Evolutionary conservation across 2,113 vertebrate genomes (phyloP), one percentile per base, ranked within the genome.

Genomic region (Xyliphius kryptos): DNA sequence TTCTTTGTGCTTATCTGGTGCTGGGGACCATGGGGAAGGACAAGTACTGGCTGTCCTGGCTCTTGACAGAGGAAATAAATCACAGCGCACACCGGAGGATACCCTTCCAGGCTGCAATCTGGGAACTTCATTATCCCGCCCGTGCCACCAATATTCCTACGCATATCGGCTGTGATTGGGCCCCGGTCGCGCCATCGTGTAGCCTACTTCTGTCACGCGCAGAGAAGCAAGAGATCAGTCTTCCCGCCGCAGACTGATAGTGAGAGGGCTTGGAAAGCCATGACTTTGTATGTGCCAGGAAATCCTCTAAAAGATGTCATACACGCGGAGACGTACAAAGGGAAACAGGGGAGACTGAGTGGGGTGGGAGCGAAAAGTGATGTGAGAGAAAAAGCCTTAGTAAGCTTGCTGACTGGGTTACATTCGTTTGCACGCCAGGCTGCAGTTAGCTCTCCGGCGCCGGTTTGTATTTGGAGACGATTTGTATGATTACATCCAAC

Each of bases 1-100:
- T 51, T 61, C 67, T 56, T 53, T 55, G 62, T 55, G 70, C 69
- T 69, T 68, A 72, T 76, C 72, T 78, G 82, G 79, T 86, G 81
- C 61, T 61, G 52, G 84, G 85, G 86, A 89, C 83, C 86, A 79
- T 84, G 79, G 85, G 86, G 87, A 93, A 96, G 90, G 90, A 91
- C 89, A 91, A 93, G 92, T 91, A 89, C 90, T 91, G 84, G 87
- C 90, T 92, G 91, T 95, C 90, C 89, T 94, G 91, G 86, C 89
- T 93, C 88, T 91, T 94, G 92, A 97, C 91, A 95, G 92, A 92
- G 86, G 88, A 94, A 89, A 98, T 98, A 97, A 97, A 97, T 97
- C 94, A 97, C 88, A 79, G 40, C 77, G 82, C 89, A 92, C 95
- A 94, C 92, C 89, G 84, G 94, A 96, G 94, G 90, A 92, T 95